Conservation (phyloP, 2,888 invertebrate genomes). For the Ptilodon capucinus region DNA sequence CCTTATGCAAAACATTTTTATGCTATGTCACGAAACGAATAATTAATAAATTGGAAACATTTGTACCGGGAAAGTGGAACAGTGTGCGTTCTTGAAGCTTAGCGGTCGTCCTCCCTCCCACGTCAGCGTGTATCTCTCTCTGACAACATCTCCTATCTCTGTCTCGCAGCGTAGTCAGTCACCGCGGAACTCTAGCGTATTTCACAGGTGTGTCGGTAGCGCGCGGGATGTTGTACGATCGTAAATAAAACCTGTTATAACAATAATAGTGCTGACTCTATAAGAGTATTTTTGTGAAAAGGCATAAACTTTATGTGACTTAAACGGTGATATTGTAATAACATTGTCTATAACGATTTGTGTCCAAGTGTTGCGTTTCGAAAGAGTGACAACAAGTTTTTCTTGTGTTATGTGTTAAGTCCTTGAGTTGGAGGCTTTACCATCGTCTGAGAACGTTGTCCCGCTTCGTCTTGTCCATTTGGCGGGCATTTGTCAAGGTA, state of each 20-base stretch:
- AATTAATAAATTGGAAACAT: slow-evolving; percentile 20
- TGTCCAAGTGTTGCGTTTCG: slow-evolving; percentile 56
- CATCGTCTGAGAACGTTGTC: slow-evolving; percentile 47
- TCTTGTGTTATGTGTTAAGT: slow-evolving; percentile 65
- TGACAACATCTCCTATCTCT: slow-evolving; percentile 63
- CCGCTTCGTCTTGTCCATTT: slow-evolving; percentile 55
- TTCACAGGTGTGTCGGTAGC: slow-evolving; percentile 60
- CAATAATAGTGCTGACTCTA: slow-evolving; percentile 31
- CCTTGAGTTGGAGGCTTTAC: slow-evolving; percentile 77
- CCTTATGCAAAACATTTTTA: slow-evolving; percentile 7
- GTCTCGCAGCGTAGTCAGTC: slow-evolving; percentile 68
- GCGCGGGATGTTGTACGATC: slow-evolving; percentile 43
- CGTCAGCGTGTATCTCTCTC: slow-evolving; percentile 64
- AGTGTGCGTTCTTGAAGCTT: slow-evolving; percentile 68
- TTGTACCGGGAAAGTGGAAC: slow-evolving; percentile 51
- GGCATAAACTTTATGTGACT: slow-evolving; percentile 13
- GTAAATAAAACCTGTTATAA: slow-evolving; percentile 67
- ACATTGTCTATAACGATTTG: slow-evolving; percentile 28
- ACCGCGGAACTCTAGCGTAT: slow-evolving; percentile 65
- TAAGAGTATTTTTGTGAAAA: slow-evolving; percentile 11
- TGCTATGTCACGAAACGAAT: slow-evolving; percentile 19
- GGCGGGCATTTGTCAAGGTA: slow-evolving; percentile 63
- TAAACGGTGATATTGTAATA: slow-evolving; percentile 4
- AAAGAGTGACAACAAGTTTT: slow-evolving; percentile 75
- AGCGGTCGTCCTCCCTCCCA: slow-evolving; percentile 74